Evolutionary conservation across 2,113 vertebrate genomes (phyloP), one percentile per base, ranked within the genome.

Genomic region (Tragulus kanchil): DNA sequence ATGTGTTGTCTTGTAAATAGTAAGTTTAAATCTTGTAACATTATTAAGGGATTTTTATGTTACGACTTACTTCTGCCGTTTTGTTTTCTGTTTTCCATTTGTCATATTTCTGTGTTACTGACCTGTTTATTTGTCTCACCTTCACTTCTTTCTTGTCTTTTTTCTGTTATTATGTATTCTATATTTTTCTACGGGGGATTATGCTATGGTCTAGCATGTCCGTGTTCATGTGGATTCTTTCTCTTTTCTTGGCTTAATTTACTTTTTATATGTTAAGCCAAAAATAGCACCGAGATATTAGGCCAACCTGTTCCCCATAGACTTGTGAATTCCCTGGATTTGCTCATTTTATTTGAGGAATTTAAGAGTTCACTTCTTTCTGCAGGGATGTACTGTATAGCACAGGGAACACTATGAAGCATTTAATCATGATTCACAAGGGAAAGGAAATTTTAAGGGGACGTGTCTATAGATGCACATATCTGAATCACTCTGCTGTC

Each of bases 101-200:
- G 31, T 36, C 42, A 2, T 15, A 14, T 15, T 5, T 17, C 8
- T 8, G 52, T 25, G 2, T 61, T 13, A 21, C 48, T 19, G 13
- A 36, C 8, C 31, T 21, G 2, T 16, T 87, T 36, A 25, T 16
- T 42, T 16, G 8, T 23, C 5, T n/a, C 58, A 3, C 28, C 26
- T 50, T 52, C 0, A 0, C 19, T 36, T 16, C 19, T 56, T 42
- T 67, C 83, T 50, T 23, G 23, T 52, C 8, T 23, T 89, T 83
- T 31, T 14, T 36, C 42, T 83, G 1, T 36, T 50, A 9, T 56
- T 28, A 2, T 1, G 5, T 14, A 1, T 3, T 71, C 42, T 59
- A 3, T 50, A 36, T 71, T 26, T 6, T 7, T 50, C 54, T 26
- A 3, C 0, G 3, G 5, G 11, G n/a, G 26, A 15, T 36, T 36